Evolutionary conservation across 1,140 invertebrate species (phyloP), one percentile per base, ranked within the genome.

Genomic region (Helicoverpa armigera): DNA sequence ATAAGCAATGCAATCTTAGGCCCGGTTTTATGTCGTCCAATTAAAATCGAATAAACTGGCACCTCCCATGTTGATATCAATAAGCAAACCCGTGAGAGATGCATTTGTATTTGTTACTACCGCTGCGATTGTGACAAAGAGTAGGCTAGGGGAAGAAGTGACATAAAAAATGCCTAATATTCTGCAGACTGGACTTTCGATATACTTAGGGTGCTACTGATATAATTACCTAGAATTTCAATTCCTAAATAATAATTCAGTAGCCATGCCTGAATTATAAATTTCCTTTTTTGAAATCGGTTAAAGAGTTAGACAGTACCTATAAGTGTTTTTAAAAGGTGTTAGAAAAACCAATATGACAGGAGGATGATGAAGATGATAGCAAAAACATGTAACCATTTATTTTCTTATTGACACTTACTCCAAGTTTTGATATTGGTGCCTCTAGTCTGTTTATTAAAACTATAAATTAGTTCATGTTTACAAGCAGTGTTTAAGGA

Each of bases 11-110:
- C 50, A 31, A 65, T 77, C 29, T 65, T 14, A 13, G 60, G 16
- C 12, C 75, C 75, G 61, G 60, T 67, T 54, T 35, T 29, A 86
- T 88, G 83, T 83, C 82, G 35, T 86, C 89, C 89, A 89, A 91
- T 90, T 90, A 89, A 84, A 90, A 50, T 86, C 80, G 86, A 89
- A 90, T 90, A 89, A 88, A 91, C 88, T 89, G 86, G 87, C 87
- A 84, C 89, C 90, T 89, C 90, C 90, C 87, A 90, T 89, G 86
- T 87, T 88, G 84, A 90, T 90, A 91, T 91, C 89, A 91, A 91
- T 91, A 90, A 90, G 84, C 86, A 81, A 77, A 70, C 78, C 80
- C 79, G 85, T 83, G 85, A 85, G 86, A 85, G 85, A 89, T 89
- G 85, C 87, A 89, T 90, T 90, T 90, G 89, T 87, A 85, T 87